These are phyloP conservation scores for Orcinus orca DNA, from an alignment of 2,113 vertebrate species.

Conservation along the genomic window DNA sequence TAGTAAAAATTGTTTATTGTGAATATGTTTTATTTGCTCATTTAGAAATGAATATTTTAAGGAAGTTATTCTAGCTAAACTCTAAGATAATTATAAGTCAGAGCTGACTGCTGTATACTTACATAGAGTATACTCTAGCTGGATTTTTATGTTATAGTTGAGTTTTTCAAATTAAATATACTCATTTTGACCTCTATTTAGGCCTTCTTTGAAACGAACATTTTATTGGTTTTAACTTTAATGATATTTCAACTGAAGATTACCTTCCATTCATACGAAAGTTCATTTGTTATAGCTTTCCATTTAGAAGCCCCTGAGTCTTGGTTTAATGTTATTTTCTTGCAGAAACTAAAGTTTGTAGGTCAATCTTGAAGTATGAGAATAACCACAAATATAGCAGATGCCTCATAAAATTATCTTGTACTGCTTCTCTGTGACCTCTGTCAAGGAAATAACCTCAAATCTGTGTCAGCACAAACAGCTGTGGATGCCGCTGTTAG, in stretches of 20 bases:
- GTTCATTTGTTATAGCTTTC: constrained; percentile 71
- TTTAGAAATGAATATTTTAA: background rate
- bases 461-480: constrained; percentile 79
- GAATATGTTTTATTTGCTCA: background rate
- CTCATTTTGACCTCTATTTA: constrained; percentile 70
- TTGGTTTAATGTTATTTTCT: constrained; percentile 75
- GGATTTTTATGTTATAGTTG: constrained; percentile 34
- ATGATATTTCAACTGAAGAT: constrained; percentile 72
- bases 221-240: constrained; percentile 74
- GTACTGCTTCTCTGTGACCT: constrained; percentile 82
- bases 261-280: constrained; percentile 61
- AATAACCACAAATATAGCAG: constrained; percentile 82
- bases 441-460: constrained; percentile 81
- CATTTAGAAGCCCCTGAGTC: constrained; percentile 61
- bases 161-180: constrained; percentile 62
- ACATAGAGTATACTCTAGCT: background rate
- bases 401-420: constrained; percentile 87
- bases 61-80: background rate
- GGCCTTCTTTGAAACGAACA: constrained; percentile 48
- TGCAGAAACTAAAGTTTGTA: constrained; percentile 76
- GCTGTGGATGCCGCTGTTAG: constrained; percentile 79
- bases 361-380: constrained; percentile 78
- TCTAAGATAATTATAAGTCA: background rate
- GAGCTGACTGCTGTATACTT: background rate
- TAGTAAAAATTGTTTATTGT: background rate